phyloP scores from a whole-genome alignment of 2,113 vertebrate species.

The Nasalis larvatus region DNA sequence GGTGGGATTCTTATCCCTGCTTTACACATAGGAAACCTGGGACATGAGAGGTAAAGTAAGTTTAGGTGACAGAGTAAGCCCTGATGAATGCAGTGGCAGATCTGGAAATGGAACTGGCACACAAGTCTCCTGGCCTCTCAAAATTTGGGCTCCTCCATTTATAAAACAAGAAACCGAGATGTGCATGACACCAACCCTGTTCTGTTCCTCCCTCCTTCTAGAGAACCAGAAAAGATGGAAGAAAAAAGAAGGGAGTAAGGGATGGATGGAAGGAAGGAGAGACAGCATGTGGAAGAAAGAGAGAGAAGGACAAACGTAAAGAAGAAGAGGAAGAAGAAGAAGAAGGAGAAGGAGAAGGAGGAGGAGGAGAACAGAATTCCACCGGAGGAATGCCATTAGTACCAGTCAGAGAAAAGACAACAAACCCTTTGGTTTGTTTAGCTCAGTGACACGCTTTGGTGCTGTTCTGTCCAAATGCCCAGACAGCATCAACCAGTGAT shows the following conservation, averaged over 20 bases:
- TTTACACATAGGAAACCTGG: not conserved
- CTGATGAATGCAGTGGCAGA: rapidly evolving
- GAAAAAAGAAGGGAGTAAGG: too few relatives aligned
- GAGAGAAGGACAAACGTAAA: not conserved
- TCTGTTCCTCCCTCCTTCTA: not conserved
- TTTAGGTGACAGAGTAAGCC: not conserved
- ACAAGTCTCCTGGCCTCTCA: not conserved
- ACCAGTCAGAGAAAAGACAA: not conserved
- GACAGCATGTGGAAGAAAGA: not conserved
- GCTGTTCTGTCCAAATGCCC: not conserved
- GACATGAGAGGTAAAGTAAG: not conserved
- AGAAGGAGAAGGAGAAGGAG: too few relatives aligned
- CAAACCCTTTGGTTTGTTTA: not conserved
- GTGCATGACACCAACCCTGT: not conserved
- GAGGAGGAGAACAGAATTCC: not conserved
- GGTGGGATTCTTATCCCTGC: too few relatives aligned
- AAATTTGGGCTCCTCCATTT: not conserved
- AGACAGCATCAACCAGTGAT: not conserved
- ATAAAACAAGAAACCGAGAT: not conserved
- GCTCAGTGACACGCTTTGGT: not conserved
- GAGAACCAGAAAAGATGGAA: not conserved
- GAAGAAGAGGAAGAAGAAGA: not conserved
- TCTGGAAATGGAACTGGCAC: not conserved
- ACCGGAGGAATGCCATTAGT: not conserved
- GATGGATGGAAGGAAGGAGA: not conserved